Conservation (phyloP, 2,888 invertebrate species). For the Gastrophysa polygoni region DNA sequence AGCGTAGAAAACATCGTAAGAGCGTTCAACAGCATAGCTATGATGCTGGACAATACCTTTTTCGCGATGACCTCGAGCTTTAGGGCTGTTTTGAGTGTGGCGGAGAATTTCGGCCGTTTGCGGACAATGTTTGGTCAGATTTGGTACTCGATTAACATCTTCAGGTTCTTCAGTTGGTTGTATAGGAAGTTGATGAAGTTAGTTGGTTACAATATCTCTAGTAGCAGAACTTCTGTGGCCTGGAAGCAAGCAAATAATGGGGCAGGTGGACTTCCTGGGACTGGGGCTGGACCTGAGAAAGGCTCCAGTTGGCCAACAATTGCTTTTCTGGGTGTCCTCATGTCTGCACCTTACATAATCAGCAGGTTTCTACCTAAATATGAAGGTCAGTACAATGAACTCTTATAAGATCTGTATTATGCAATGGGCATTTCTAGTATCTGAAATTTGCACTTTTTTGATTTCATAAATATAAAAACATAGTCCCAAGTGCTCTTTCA, state of each 20-base stretch:
- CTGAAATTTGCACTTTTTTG: no score
- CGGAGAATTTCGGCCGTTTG: conserved; percentile 90
- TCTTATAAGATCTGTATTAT: no score
- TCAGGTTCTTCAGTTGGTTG: conserved; percentile 81
- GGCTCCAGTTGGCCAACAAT: conserved; percentile 85
- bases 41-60: conserved; percentile 97
- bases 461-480: no score
- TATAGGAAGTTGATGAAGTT: conserved; percentile 75
- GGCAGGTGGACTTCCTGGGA: conserved; percentile 43
- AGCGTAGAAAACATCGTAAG: conserved; percentile 85
- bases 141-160: conserved; percentile 84
- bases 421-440: no score
- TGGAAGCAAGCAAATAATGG: conserved; percentile 59
- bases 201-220: conserved; percentile 64
- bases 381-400: conserved; percentile 64
- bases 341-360: conserved; percentile 91
- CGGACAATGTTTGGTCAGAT: conserved; percentile 84
- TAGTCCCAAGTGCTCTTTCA: no score
- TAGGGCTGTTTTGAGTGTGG: conserved; percentile 92
- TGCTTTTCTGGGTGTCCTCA: conserved; percentile 85
- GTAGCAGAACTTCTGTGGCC: conserved; percentile 47
- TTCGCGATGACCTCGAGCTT: conserved; percentile 90
- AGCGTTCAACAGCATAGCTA: conserved; percentile 91
- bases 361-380: conserved; percentile 78
- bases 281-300: conserved; percentile 45